Base-by-base conservation (phyloP, 2,888 invertebrate species). In the Tuberolachnus salignus region DNA sequence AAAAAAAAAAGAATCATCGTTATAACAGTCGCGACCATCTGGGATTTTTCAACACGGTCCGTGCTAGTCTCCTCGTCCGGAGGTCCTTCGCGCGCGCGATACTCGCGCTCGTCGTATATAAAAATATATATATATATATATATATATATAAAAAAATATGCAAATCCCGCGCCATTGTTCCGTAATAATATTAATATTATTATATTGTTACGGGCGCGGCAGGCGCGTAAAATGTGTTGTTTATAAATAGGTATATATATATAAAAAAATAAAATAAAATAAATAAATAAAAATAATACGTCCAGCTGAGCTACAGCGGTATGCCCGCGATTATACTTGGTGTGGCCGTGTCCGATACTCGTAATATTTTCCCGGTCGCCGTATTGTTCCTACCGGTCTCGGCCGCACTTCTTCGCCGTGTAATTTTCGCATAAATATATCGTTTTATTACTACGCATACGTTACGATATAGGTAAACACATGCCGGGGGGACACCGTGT, bases 341-440 rank as follows among this genome's bases (percentile, higher is more conserved):
- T 34, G 34, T 34, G 34, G 34, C 34, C 34, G 34, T 53, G 51
- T 53, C 67, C 51, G 67, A 57, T 57, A 46, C 57, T 71, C 71
- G 34, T 71, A 71, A 51, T 71, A 64, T 63, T 71, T 64, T 51
- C 8, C 44, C 19, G 19, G 26, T 26, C 14, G 44, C 49, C 72
- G 61, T 73, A 73, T 74, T 23, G 53, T 74, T 64, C 63, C 53
- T 64, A 64, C 73, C 51, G 73, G 42, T 34, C 44, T 23, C 34
- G 34, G 26, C 3, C 16, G 72, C 73, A 74, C 73, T 74, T 64
- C 73, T 64, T 74, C 73, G 64, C 63, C 14, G 19, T 21, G 74
- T 74, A 74, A 74, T 74, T 74, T 34, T 64, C 44, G 63, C 74
- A 74, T 74, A 74, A 74, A 74, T 74, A 74, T 74, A 64, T 74